Evolutionary conservation across 2,888 invertebrate species (phyloP).

Genomic region (Vanessa cardui): DNA sequence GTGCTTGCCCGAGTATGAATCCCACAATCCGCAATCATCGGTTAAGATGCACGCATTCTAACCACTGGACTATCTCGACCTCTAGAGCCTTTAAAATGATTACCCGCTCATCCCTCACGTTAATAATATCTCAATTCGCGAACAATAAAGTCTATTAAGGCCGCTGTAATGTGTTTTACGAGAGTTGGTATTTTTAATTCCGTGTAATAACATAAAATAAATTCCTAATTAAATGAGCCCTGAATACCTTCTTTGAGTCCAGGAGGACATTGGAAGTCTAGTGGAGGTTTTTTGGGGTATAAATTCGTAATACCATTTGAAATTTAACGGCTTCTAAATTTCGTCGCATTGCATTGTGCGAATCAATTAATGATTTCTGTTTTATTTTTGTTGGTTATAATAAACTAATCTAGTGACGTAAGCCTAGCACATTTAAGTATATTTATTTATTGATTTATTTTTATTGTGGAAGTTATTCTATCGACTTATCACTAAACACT

Average conservation of each 20-base stretch:
- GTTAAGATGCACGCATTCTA: too few species aligned
- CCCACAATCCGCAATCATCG: too few species aligned
- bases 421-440: too few species aligned
- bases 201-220: slow-evolving; percentile 38
- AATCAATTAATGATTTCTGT: neutral
- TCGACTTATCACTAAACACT: too few species aligned
- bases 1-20: too few species aligned
- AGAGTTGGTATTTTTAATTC: slow-evolving; percentile 32
- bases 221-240: slow-evolving; percentile 35
- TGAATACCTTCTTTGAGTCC: slow-evolving; percentile 9
- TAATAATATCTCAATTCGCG: slow-evolving; percentile 25
- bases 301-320: slow-evolving; percentile 38
- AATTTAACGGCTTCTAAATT: slow-evolving; percentile 40
- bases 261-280: slow-evolving; percentile 38
- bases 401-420: too few species aligned
- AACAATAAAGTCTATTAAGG: slow-evolving; percentile 25
- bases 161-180: slow-evolving; percentile 26
- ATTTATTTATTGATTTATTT: too few species aligned
- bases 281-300: slow-evolving; percentile 45
- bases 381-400: neutral
- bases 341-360: slow-evolving; percentile 6
- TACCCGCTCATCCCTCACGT: neutral
- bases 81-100: too few species aligned
- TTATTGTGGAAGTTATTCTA: too few species aligned
- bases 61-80: too few species aligned